These are phyloP conservation scores for Mesitornis unicolor DNA, from an alignment of 2,113 vertebrate species.

Conservation along the genomic window DNA sequence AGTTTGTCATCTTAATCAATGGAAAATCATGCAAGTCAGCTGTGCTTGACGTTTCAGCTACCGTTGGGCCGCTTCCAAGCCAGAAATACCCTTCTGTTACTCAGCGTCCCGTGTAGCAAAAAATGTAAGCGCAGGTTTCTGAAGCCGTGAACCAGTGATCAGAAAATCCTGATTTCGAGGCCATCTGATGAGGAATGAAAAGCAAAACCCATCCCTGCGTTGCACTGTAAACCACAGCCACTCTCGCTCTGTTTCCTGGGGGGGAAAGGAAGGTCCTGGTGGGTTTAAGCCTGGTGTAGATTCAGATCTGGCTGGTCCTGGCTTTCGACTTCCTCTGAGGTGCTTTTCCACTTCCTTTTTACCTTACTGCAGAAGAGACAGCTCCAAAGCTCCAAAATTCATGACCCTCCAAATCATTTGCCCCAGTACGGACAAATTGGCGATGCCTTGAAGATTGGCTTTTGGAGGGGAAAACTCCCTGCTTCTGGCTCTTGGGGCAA, in stretches of 20 bases:
- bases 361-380: not conserved
- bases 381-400: not conserved
- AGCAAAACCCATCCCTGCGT: not conserved
- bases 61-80: not conserved
- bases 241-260: rapidly evolving
- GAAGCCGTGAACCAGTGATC: not conserved
- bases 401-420: not conserved
- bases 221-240: not conserved
- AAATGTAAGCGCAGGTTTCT: not conserved
- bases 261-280: not conserved
- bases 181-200: not conserved
- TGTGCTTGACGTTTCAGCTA: constrained; percentile 23
- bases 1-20: constrained; percentile 59
- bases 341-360: not conserved
- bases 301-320: not conserved
- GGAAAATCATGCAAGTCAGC: constrained; percentile 54
- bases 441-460: not conserved
- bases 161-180: not conserved
- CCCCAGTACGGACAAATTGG: rapidly evolving
- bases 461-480: not conserved
- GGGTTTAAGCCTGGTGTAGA: not conserved
- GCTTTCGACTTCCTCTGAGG: not conserved
- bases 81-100: constrained; percentile 43
- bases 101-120: not conserved
- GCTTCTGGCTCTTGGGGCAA: not conserved